Evolutionary conservation across 2,888 invertebrate species (phyloP).

Genomic region (Ophonus ardosiacus): DNA sequence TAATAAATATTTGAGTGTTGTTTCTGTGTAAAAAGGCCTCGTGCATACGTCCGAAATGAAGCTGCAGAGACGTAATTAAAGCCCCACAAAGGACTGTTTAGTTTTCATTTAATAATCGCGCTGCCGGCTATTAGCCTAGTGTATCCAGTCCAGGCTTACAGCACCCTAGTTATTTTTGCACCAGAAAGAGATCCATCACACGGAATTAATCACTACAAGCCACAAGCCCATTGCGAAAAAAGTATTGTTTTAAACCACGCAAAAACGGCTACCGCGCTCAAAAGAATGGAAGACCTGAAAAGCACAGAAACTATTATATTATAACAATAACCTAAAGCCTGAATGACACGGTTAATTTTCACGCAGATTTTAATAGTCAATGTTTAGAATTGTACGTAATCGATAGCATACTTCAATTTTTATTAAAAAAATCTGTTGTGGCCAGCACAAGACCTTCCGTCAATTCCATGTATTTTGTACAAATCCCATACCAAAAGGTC

Average conservation of each 20-base stretch:
- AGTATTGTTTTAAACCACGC: background rate
- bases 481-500: no score
- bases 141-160: background rate
- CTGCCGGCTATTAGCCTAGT: slow-evolving; percentile 14
- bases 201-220: background rate
- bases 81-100: slow-evolving; percentile 57
- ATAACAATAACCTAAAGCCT: no score
- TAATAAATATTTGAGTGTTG: background rate
- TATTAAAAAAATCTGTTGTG: no score
- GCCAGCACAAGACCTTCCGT: no score
- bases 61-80: slow-evolving; percentile 50
- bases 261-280: background rate
- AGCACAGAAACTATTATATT: background rate
- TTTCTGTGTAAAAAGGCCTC: background rate
- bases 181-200: slow-evolving; percentile 34
- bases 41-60: slow-evolving; percentile 34
- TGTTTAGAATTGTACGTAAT: no score
- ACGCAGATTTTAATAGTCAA: no score
- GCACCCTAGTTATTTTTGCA: slow-evolving; percentile 1
- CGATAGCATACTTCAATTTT: no score
- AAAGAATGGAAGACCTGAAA: background rate
- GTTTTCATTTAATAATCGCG: slow-evolving; percentile 58
- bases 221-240: background rate
- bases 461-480: no score
- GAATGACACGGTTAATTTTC: no score